Evolutionary conservation across 2,888 invertebrate species (phyloP).

Genomic region (Anodontia alba): DNA sequence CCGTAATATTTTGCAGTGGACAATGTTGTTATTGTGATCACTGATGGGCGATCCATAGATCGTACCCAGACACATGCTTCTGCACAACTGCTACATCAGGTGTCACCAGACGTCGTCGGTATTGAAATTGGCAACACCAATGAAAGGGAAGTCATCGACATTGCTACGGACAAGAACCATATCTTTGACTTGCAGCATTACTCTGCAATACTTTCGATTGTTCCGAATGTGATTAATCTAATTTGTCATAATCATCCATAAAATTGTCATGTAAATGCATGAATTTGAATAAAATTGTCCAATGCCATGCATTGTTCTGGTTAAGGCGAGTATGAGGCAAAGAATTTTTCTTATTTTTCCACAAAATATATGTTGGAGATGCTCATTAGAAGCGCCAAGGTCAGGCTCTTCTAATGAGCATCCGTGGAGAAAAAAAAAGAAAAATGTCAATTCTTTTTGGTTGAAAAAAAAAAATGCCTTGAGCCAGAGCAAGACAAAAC

Average conservation of each 20-base stretch:
- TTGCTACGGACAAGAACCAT: slow-evolving; percentile 54
- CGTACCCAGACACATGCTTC: slow-evolving; percentile 33
- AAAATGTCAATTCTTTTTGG: no score
- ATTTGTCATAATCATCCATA: not conserved
- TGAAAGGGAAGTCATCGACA: slow-evolving; percentile 33
- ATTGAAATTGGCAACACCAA: slow-evolving; percentile 44
- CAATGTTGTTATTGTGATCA: slow-evolving; percentile 55
- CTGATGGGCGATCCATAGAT: slow-evolving; percentile 52
- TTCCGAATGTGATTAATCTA: slow-evolving; percentile 12
- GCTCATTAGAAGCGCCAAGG: no score
- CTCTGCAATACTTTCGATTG: not conserved
- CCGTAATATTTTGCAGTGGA: no score
- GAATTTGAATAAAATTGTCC: no score
- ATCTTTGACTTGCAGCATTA: slow-evolving; percentile 46
- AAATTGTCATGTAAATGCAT: not conserved
- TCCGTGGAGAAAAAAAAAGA: no score
- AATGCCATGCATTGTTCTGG: no score
- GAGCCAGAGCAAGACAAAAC: no score
- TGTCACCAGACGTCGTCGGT: slow-evolving; percentile 50
- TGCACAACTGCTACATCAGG: slow-evolving; percentile 38
- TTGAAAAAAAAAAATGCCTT: no score
- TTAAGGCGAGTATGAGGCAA: no score
- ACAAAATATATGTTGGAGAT: no score
- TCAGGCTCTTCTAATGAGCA: no score
- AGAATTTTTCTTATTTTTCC: no score